Base-by-base conservation (phyloP, 2,888 invertebrate genomes). In the Belgica antarctica region DNA sequence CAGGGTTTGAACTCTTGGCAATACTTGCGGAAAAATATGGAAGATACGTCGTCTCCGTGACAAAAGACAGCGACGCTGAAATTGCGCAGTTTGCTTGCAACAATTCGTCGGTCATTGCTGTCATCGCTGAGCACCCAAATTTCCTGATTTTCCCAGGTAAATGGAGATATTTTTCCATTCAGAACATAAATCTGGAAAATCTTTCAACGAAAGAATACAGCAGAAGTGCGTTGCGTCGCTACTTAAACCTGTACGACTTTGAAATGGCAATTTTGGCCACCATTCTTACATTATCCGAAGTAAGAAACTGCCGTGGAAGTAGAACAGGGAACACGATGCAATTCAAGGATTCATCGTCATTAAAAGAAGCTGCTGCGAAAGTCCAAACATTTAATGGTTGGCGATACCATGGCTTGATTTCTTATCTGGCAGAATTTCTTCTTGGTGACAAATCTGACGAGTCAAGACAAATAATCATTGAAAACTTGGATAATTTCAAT, bases 61-160 rank as follows among this genome's bases (percentile, higher is more conserved):
- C 68, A 1, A 65, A 70, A n/a, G 73, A 73, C 24, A 72, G 72
- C 66, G 72, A 72, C 62, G 10, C 65, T n/a, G 72, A 72, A 52
- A 65, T 72, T 8, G 72, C 72, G 1, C 19, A 63, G n/a, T 69
- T 68, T 52, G 73, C 73, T 8, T 66, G 24, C 3, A n/a, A 22
- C 36, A 59, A 68, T 27, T 24, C 57, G 1, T 8, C n/a, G 22
- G 73, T 72, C 7, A 28, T 73, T 12, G 73, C 72, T 5, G 36
- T 73, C 7, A 28, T 73, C 1, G 69, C 73, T 2, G 31, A 71
- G 25, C 72, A 73, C 62, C 65, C 72, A 1, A 72, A 72, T 63
- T 73, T 72, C 46, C 27, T 73, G 1, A 72, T 73, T 12, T 73
- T 61, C 47, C 63, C 70, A 19, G 73, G 73, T 2, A 28, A 70